Percentiles rank a stretch among this genome's conserved stretches.
Conservation (phyloP, 2,113 vertebrate genomes). For the Illadopsis cleaveri region DNA sequence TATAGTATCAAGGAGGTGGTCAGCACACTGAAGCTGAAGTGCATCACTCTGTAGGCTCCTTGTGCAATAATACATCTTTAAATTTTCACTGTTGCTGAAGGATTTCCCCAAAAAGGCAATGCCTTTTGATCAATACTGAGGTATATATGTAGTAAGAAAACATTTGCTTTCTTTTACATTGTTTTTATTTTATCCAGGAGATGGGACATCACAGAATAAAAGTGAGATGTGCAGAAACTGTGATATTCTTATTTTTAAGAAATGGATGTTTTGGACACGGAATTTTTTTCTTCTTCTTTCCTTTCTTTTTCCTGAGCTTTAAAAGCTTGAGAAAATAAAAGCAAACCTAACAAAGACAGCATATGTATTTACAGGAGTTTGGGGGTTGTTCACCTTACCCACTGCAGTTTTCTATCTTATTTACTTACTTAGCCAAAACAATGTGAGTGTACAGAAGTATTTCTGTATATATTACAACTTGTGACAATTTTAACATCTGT, state of each 20-base stretch:
- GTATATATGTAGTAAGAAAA: conserved; percentile 20
- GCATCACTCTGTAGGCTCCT: conserved; percentile 12
- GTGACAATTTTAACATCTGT: conserved; percentile 73
- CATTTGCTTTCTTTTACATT: conserved; percentile 29
- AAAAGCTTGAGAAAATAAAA: conserved; percentile 54
- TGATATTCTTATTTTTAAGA: conserved; percentile 40
- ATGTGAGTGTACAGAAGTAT: conserved; percentile 75
- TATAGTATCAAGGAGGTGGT: not conserved
- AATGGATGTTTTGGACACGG: not conserved
- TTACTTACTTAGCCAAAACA: conserved; percentile 75
- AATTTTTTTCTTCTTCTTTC: not conserved
- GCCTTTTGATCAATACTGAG: conserved; percentile 8
- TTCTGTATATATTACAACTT: conserved; percentile 74
- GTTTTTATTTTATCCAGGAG: conserved; percentile 45
- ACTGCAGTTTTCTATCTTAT: conserved; percentile 51
- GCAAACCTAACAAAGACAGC: conserved; percentile 9
- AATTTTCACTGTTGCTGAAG: conserved; percentile 3
- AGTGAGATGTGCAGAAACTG: conserved; percentile 31
- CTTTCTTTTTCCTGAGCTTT: not conserved
- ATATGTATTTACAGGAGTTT: not conserved
- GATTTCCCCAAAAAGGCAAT: not conserved
- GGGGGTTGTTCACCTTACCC: not conserved
- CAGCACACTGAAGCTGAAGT: conserved; percentile 14
- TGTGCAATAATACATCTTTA: not conserved
- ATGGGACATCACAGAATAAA: conserved; percentile 50